A percentile compares a stretch with the other conserved stretches of the same genome.
Evolutionary conservation across 2,797 vertebrate genomes (phyloP).

Genomic region (Bradypodion ventrale): DNA sequence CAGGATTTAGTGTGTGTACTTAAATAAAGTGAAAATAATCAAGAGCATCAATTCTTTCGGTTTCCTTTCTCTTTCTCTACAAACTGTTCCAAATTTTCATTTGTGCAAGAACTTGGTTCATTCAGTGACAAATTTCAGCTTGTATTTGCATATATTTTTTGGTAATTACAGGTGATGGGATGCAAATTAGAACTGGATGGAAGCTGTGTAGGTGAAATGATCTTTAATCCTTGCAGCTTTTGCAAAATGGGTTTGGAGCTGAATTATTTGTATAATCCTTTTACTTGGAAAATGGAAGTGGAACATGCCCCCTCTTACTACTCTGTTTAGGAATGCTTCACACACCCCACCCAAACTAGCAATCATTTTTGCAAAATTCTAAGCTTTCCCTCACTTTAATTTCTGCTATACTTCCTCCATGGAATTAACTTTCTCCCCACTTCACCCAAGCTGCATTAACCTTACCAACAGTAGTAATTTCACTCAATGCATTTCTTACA

Average conservation of each 20-base stretch:
- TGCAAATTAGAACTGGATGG: constrained; percentile 58
- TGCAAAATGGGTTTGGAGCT: constrained; percentile 52
- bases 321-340: neutral
- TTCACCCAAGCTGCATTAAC: neutral
- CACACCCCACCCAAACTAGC: neutral
- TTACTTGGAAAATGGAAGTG: constrained; percentile 43
- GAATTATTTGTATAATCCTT: constrained; percentile 57
- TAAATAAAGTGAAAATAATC: constrained; percentile 29
- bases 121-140: constrained; percentile 10
- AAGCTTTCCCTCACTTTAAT: neutral
- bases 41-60: constrained; percentile 30
- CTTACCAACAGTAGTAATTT: neutral
- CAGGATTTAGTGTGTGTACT: constrained; percentile 28
- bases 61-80: constrained; percentile 13
- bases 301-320: constrained; percentile 17
- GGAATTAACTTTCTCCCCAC: neutral
- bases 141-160: constrained; percentile 33
- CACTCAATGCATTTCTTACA: neutral
- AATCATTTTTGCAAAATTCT: neutral
- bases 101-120: constrained; percentile 34
- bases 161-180: constrained; percentile 51
- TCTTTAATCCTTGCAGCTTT: constrained; percentile 63
- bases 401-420: neutral
- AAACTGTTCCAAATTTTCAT: constrained; percentile 27
- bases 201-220: constrained; percentile 58